Evolutionary conservation across 1,140 invertebrate species (phyloP), one percentile per base, ranked within the genome.

Genomic region (Euwallacea fornicatus): DNA sequence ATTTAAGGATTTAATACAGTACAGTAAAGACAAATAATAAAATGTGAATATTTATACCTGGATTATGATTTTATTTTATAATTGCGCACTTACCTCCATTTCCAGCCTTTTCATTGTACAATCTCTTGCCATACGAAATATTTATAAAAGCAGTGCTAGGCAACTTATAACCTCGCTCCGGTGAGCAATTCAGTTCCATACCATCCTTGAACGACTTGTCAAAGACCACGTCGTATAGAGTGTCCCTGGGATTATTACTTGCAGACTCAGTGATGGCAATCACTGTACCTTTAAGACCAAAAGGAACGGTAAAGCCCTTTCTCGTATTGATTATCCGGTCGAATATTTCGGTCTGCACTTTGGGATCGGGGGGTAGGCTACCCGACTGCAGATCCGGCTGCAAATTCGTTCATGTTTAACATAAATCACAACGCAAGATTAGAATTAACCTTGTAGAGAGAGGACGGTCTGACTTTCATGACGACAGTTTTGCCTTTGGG

Each of bases 261-360:
- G 87, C 81, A 6, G 82, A 82, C 53, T 83, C 84, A 70, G 86
- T 82, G 7, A 92, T 84, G 42, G 89, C 92, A 15, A 94, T 88
- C 0, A 98, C 85, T 0, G 92, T 96, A 44, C 95, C 96, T 75
- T 88, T 88, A 0, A 88, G 83, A 6, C 94, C 95, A 11, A 93
- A 81, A 0, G 95, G 94, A 7, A 95, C 93, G 2, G 88, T 86
- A 75, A 89, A 91, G 58, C 87, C 87, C 55, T 88, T 86, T 44
- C 89, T 85, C 0, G 93, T 87, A 75, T 90, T 89, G 2, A 97
- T 87, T 47, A 98, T 89, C 65, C 96, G 86, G 80, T 98, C 95
- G 73, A 93, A 91, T 53, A 98, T 76, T 71, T 84, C 75, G 79
- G 88, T 91, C 4, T 84, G 85, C 0, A 88, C 85, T 11, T 80